Evolutionary conservation across 2,113 vertebrate genomes (phyloP).

Genomic region (Anguilla japonica): DNA sequence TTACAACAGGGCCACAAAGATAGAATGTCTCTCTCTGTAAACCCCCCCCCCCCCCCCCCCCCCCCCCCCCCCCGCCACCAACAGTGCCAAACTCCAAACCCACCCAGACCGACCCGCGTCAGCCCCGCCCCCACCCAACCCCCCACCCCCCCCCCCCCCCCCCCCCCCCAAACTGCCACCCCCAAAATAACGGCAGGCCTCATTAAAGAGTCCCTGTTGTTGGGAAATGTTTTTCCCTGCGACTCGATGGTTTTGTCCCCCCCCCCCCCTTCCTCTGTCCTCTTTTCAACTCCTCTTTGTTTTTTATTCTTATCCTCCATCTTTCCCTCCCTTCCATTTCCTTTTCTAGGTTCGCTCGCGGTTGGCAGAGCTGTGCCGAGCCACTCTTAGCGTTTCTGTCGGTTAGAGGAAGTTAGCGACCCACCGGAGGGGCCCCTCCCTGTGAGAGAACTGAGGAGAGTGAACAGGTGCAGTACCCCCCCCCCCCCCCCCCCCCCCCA

Average conservation of each 20-base stretch:
- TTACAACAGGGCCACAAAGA: constrained; percentile 46
- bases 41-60: constrained; percentile 28
- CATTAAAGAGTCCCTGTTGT: constrained; percentile 76
- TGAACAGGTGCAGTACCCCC: constrained; percentile 83
- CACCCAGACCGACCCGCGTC: constrained; percentile 41
- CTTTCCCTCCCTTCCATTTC: not conserved
- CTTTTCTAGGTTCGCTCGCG: constrained; percentile 47
- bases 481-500: constrained; percentile 44
- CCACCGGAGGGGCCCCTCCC: constrained; percentile 70
- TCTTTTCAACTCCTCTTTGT: constrained; percentile 13
- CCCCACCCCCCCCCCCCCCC: constrained; percentile 10
- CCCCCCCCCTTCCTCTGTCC: constrained; percentile 26
- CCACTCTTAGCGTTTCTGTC: constrained; percentile 32
- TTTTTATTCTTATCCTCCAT: constrained; percentile 21
- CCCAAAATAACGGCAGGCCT: constrained; percentile 68
- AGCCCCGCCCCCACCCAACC: constrained; percentile 8
- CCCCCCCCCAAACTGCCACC: constrained; percentile 6
- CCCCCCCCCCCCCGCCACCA: constrained; percentile 31
- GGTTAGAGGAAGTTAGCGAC: constrained; percentile 76
- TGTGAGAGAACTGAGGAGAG: constrained; percentile 77
- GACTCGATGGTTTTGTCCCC: constrained; percentile 69
- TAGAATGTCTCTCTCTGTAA: constrained; percentile 4
- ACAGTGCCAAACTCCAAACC: constrained; percentile 20
- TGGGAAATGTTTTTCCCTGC: constrained; percentile 76
- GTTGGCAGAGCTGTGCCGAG: constrained; percentile 55